A percentile compares a stretch with the other conserved stretches of the same genome.
Evolutionary conservation across 1,140 invertebrate species (phyloP).

Genomic region (Camponotus pennsylvanicus): DNA sequence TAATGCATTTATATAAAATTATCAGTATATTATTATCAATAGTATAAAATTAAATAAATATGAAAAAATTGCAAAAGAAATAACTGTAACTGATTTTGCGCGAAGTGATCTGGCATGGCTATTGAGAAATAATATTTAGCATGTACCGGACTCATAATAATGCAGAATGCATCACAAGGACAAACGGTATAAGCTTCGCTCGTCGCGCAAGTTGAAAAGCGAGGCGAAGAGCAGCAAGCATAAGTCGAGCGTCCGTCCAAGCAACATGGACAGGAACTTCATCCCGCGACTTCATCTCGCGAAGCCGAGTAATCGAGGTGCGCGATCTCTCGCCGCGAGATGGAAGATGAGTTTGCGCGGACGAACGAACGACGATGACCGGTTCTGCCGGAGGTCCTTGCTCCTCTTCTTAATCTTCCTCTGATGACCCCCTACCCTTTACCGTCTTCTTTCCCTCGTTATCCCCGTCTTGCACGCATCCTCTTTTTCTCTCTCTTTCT

Average conservation of each 20-base stretch:
- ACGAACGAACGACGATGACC: constrained; percentile 72
- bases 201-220: constrained; percentile 19
- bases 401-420: constrained; percentile 75
- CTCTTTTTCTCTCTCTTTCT: constrained; percentile 62
- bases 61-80: background rate
- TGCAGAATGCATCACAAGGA: background rate
- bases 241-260: background rate
- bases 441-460: constrained; percentile 54
- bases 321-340: constrained; percentile 52
- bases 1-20: background rate
- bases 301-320: constrained; percentile 58
- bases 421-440: constrained; percentile 67
- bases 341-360: constrained; percentile 71
- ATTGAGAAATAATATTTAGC: background rate
- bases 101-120: background rate
- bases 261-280: constrained; percentile 1
- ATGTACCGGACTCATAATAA: constrained; percentile 13
- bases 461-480: constrained; percentile 5
- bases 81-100: background rate
- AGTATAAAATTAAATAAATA: background rate
- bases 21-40: constrained; percentile 4
- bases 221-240: background rate
- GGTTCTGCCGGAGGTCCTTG: constrained; percentile 75
- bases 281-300: constrained; percentile 33
- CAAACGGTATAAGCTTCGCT: background rate